Evolutionary conservation across 2,113 vertebrate species (phyloP).

Genomic region (Centropristis striata): DNA sequence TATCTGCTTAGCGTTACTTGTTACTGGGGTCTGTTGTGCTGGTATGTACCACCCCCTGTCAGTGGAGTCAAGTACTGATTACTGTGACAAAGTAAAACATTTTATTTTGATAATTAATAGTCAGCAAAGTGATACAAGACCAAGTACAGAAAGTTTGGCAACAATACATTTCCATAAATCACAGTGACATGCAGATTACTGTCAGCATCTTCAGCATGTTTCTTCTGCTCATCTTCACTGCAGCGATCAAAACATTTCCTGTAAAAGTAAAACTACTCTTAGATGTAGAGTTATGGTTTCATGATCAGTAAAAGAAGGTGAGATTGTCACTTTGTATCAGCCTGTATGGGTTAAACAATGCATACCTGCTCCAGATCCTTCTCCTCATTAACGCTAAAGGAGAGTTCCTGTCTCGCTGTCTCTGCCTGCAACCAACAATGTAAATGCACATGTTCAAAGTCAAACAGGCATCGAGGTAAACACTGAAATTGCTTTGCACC

Average conservation of each 20-base stretch:
- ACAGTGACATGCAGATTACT: not conserved
- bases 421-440: conserved; percentile 62
- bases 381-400: conserved; percentile 60
- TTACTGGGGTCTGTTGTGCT: conserved; percentile 24
- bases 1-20: conserved; percentile 43
- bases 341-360: not conserved
- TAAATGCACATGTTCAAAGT: conserved; percentile 27
- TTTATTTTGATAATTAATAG: conserved; percentile 20
- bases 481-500: not conserved
- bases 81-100: not conserved
- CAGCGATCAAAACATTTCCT: conserved; percentile 70
- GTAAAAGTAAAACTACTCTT: conserved; percentile 33
- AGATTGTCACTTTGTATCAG: conserved; percentile 6
- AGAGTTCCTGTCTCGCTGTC: conserved; percentile 38
- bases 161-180: conserved; percentile 14
- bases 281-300: not conserved
- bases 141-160: not conserved
- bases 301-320: not conserved
- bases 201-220: not conserved
- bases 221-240: conserved; percentile 24
- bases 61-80: conserved; percentile 33
- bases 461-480: conserved; percentile 16
- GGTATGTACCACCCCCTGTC: conserved; percentile 42
- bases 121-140: not conserved
- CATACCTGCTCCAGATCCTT: conserved; percentile 78